These are phyloP conservation scores for Drosophila suboccidentalis DNA, from an alignment of 2,888 invertebrate genomes.

Conservation along the genomic window DNA sequence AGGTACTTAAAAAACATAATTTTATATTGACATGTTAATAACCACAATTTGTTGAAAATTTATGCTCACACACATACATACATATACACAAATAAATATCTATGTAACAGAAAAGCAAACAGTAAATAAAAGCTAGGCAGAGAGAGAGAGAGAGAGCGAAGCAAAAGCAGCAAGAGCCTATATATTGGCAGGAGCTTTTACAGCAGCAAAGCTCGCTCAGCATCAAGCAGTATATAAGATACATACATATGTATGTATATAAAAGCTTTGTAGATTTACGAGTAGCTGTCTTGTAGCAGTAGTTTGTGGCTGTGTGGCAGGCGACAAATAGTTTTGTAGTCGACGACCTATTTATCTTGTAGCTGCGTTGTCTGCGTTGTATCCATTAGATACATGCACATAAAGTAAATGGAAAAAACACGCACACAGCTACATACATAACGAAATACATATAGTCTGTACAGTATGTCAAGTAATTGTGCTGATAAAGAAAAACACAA, in stretches of 20 bases:
- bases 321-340: constrained; percentile 68
- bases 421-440: constrained; percentile 7
- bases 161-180: not conserved
- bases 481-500: not conserved
- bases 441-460: not conserved
- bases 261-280: constrained; percentile 1
- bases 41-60: constrained; percentile 54
- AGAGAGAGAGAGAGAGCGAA: not conserved
- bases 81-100: not conserved
- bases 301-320: constrained; percentile 41
- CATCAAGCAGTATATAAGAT: constrained; percentile 1
- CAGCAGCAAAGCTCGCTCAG: constrained; percentile 38
- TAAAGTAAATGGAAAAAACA: not conserved
- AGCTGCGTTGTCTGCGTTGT: constrained; percentile 27
- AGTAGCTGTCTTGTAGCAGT: constrained; percentile 11
- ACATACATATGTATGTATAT: not conserved
- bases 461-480: constrained; percentile 2
- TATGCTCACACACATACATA: not conserved
- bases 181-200: constrained; percentile 48
- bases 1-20: no score
- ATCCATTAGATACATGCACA: constrained; percentile 48
- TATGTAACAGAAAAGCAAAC: constrained; percentile 11
- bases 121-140: constrained; percentile 4
- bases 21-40: constrained; percentile 53
- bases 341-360: constrained; percentile 70